Percentiles rank a stretch among this genome's conserved stretches.
Conservation (phyloP, 2,888 invertebrate genomes). For the Molanna angustata region DNA sequence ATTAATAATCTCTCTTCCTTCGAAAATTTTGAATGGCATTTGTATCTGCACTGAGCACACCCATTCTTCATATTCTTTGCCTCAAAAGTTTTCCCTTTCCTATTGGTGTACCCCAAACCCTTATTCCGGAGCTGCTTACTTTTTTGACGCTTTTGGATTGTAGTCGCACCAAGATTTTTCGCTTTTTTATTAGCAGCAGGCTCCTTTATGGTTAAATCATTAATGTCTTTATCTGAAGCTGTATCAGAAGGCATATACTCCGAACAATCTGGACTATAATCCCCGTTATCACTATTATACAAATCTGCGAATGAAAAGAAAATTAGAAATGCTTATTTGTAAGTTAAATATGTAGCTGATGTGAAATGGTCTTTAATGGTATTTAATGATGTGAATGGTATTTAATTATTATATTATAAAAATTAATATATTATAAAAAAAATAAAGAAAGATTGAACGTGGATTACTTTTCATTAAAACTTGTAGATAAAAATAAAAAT, state of each 20-base stretch:
- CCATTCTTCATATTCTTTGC: conserved; percentile 6
- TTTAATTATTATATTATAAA: too few relatives aligned
- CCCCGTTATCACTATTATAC: conserved; percentile 4
- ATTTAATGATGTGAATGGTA: too few relatives aligned
- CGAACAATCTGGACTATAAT: conserved; percentile 4
- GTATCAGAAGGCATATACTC: conserved; percentile 7
- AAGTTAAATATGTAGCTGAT: conserved; percentile 1
- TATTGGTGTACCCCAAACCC: conserved; percentile 1
- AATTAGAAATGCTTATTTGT: conserved; percentile 2
- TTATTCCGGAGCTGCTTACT: too few relatives aligned
- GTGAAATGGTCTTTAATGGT: conserved; percentile 5
- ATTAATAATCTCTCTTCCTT: conserved; percentile 5
- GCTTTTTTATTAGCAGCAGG: conserved; percentile 4
- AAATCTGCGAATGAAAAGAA: conserved; percentile 3
- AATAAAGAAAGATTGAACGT: too few relatives aligned
- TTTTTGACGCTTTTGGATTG: not conserved
- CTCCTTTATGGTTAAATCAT: conserved; percentile 5
- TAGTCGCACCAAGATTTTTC: conserved; percentile 6
- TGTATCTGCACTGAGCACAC: conserved; percentile 3
- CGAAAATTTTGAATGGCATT: conserved; percentile 2
- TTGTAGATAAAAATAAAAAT: too few relatives aligned
- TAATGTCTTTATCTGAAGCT: conserved; percentile 5
- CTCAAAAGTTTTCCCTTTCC: not conserved
- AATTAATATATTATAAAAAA: too few relatives aligned
- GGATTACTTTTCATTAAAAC: too few relatives aligned